Conservation (phyloP, 2,888 invertebrate genomes). For the Petrolisthes cinctipes region DNA sequence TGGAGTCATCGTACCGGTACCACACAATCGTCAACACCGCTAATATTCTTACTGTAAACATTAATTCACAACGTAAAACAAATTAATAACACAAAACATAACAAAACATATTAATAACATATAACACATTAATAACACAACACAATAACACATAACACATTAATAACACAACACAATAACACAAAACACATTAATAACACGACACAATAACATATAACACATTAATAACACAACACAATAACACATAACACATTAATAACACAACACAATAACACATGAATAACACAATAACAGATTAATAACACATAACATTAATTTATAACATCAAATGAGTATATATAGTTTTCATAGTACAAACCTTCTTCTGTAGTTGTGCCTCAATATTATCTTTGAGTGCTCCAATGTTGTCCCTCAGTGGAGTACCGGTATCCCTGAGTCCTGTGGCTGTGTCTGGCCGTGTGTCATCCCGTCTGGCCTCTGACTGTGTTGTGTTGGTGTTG, state of each 20-base stretch:
- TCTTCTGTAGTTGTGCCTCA: slow-evolving; percentile 19
- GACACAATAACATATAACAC: neutral
- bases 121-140: neutral
- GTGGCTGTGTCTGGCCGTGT: too few species aligned
- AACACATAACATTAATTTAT: neutral
- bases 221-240: neutral
- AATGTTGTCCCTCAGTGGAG: slow-evolving; percentile 24
- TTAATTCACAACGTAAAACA: too few species aligned
- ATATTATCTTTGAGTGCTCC: slow-evolving; percentile 27
- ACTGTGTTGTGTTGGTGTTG: too few species aligned
- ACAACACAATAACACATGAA: neutral
- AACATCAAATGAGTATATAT: neutral
- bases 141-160: neutral
- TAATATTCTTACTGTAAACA: too few species aligned
- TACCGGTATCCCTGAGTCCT: slow-evolving; percentile 10
- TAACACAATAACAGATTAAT: neutral
- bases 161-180: neutral
- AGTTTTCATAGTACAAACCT: slow-evolving; percentile 17
- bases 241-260: neutral
- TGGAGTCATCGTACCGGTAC: too few species aligned
- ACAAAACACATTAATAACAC: neutral
- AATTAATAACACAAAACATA: neutral
- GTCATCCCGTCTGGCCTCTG: too few species aligned
- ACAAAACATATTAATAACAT: too few species aligned
- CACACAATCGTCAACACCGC: too few species aligned